Conservation (phyloP, 2,888 invertebrate species). For the Silvanus unidentatus region DNA sequence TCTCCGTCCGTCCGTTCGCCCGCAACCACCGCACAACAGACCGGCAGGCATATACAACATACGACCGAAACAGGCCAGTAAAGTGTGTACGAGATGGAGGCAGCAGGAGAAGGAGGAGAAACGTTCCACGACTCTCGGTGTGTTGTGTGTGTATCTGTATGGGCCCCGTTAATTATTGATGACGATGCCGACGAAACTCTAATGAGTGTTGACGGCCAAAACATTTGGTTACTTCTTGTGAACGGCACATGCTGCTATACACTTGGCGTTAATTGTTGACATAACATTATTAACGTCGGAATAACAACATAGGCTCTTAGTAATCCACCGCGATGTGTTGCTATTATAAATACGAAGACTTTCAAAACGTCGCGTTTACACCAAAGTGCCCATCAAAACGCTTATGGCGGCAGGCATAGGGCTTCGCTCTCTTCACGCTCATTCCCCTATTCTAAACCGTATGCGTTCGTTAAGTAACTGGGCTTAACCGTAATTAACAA, state of each 20-base stretch:
- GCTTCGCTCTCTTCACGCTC: too few species aligned
- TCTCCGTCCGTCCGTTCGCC: slow-evolving; percentile 4
- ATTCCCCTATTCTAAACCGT: too few species aligned
- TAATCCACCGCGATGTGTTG: slow-evolving; percentile 27
- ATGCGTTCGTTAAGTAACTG: too few species aligned
- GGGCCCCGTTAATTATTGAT: slow-evolving; percentile 33
- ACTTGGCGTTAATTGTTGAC: slow-evolving; percentile 38
- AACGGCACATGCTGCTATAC: slow-evolving; percentile 24
- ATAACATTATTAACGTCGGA: slow-evolving; percentile 36
- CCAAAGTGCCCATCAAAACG: slow-evolving; percentile 8
- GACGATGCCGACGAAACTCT: slow-evolving; percentile 27
- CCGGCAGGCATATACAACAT: background rate
- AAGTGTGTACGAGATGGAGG: too few species aligned
- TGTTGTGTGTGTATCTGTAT: slow-evolving; percentile 10
- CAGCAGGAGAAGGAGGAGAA: too few species aligned
- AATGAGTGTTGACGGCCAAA: slow-evolving; percentile 31
- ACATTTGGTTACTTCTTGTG: slow-evolving; percentile 36
- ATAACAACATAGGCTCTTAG: slow-evolving; percentile 25
- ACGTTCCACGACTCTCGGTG: background rate
- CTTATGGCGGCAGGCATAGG: too few species aligned
- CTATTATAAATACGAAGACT: background rate
- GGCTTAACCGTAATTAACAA: too few species aligned
- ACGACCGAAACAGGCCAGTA: too few species aligned
- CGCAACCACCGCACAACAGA: background rate
- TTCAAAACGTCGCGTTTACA: too few species aligned